These are phyloP conservation scores for Acrocephalus scirpaceus DNA, from an alignment of 2,797 vertebrate genomes.

Conservation along the genomic window DNA sequence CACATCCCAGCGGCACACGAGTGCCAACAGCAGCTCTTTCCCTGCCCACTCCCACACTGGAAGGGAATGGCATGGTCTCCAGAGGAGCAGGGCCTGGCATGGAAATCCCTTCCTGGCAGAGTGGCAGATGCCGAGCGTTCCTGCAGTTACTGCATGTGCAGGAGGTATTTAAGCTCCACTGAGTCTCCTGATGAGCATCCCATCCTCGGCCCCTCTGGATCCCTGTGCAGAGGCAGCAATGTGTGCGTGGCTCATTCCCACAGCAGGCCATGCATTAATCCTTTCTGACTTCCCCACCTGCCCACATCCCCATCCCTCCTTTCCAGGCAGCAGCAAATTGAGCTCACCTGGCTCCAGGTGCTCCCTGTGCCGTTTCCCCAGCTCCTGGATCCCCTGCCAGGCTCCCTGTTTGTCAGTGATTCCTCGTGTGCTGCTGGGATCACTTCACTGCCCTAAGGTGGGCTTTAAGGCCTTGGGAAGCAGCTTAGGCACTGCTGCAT, in stretches of 20 bases:
- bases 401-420: not conserved
- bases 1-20: not conserved
- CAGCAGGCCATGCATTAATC: not conserved
- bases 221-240: fast-evolving
- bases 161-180: not conserved
- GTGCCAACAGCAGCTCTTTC: not conserved
- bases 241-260: not conserved
- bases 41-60: not conserved
- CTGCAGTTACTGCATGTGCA: not conserved
- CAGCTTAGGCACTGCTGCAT: not conserved
- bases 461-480: not conserved
- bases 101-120: not conserved
- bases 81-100: not conserved
- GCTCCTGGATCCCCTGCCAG: not conserved
- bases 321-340: not conserved
- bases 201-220: not conserved
- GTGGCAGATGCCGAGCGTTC: not conserved
- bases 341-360: not conserved
- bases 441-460: not conserved
- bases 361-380: not conserved
- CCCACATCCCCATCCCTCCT: not conserved
- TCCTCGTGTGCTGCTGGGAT: fast-evolving
- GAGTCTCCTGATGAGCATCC: not conserved
- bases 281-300: not conserved
- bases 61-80: fast-evolving